Percentiles rank a stretch among this genome's conserved stretches.
Evolutionary conservation across 2,113 vertebrate genomes (phyloP).

Genomic region (Thermophis baileyi): DNA sequence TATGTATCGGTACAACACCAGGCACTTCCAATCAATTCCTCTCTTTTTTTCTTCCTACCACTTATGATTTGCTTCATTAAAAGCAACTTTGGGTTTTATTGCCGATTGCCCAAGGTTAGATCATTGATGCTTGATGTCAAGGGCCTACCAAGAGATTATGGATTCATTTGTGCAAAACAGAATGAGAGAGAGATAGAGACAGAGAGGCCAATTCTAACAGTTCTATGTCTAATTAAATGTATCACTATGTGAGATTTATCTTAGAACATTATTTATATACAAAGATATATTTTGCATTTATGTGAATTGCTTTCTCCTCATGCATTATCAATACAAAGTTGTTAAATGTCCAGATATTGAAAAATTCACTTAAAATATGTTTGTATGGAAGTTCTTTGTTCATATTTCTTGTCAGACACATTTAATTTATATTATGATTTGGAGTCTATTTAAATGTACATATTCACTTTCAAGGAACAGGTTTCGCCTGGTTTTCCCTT

Average conservation of each 20-base stretch:
- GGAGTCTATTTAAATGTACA: background rate
- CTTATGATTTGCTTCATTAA: slow-evolving; percentile 58
- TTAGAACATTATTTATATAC: background rate
- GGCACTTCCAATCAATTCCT: slow-evolving; percentile 60
- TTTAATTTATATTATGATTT: background rate
- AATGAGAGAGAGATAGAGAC: background rate
- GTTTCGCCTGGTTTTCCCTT: background rate
- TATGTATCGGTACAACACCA: slow-evolving; percentile 63
- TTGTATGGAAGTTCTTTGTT: background rate
- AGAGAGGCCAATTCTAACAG: background rate
- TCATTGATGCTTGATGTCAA: slow-evolving; percentile 18
- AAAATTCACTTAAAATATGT: background rate
- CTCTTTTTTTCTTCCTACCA: slow-evolving; percentile 50
- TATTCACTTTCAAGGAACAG: background rate
- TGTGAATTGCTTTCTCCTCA: background rate
- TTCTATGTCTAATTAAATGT: background rate
- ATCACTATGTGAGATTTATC: background rate
- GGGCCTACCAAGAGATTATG: background rate
- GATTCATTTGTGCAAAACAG: background rate
- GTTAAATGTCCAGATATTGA: background rate
- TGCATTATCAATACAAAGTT: background rate
- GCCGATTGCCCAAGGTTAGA: slow-evolving; percentile 3
- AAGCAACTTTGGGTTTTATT: slow-evolving; percentile 34
- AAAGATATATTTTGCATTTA: background rate
- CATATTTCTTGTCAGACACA: background rate